Base-by-base conservation (phyloP, 1,140 invertebrate species). In the Portunus trituberculatus region DNA sequence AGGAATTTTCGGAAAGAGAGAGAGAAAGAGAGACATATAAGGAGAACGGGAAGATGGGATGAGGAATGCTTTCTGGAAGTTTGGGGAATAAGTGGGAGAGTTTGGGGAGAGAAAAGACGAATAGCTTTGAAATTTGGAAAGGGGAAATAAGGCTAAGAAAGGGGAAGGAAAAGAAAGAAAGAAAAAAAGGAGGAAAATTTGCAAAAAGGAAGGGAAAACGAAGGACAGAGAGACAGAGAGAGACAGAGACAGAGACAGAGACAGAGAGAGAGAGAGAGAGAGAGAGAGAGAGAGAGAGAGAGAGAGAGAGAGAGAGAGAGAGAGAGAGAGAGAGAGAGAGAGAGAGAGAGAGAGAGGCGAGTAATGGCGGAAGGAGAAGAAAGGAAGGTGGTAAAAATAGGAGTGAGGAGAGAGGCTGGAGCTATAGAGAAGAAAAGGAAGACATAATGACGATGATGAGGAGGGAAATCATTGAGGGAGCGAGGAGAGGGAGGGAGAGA, bases 301-400 rank as follows among this genome's bases (percentile, higher is more conserved):
- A 59, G 52, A 20, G 20, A 59, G 52, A 59, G 20, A 59, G 52
- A 59, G 20, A 59, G 20, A 76, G n/a, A 76, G n/a, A 25, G n/a
- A 76, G 67, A 76, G n/a, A n/a, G n/a, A n/a, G 67, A 76, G 67
- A 76, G n/a, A n/a, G 20, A 76, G 67, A 76, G 67, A n/a, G n/a
- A 76, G 20, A 76, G 20, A 76, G n/a, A 76, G 67, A 76, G 20
- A n/a, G n/a, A 76, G 67, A 76, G n/a, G n/a, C 4, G 20, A 76
- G 0, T 20, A 20, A 76, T 12, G 25, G 67, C 12, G 8, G 25
- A n/a, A n/a, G 67, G 67, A 8, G n/a, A n/a, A 76, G 20, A 76
- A 7, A 76, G 67, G 6, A n/a, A 8, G 67, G 20, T 0, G 25
- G n/a, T 20, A 20, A 76, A 7, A 76, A n/a, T 20, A 25, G 52